Evolutionary conservation across 2,113 vertebrate genomes (phyloP), one percentile per base, ranked within the genome.

Genomic region (Stictonetta naevosa): DNA sequence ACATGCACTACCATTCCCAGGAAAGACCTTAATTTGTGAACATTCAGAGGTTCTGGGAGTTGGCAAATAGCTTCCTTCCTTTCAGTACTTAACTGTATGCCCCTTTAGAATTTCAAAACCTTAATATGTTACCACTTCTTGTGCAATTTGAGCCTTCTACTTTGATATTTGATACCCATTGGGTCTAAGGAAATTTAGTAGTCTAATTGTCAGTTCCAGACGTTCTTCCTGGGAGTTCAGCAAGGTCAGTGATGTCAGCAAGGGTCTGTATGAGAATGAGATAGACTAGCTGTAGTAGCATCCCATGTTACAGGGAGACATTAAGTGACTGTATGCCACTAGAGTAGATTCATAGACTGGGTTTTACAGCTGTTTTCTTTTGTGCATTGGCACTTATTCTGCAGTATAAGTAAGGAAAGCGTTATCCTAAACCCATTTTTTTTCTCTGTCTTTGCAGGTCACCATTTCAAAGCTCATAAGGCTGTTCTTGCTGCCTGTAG

Each of bases 381-480:
- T 66, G 44, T 64, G 11, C 59, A 36, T 69, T 26, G 62, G 28
- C 59, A 13, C 14, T 78, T 88, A 14, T 2, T 53, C 28, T 29
- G 6, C 33, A 9, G 46, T 46, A 4, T 55, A 28, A 56, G 19
- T 58, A 5, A 29, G 4, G 5, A 92, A 33, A 12, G 16, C 63
- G 15, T 84, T 88, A 50, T 1, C 15, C 33, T 88, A 84, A 78
- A 62, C 52, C 23, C 36, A 59, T 31, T 60, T 46, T 46, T 44
- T 78, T 56, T 76, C 3, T 80, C 5, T 88, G 8, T 48, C 14
- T 44, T 90, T 86, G 28, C 86, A 99, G 99, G 99, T 92, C 99
- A 99, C 89, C 99, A 99, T 97, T 99, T 99, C 97, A 98, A 99
- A 97, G 99, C 99, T 68, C 99, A 99, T 97, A 99, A 99, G 97